Evolutionary conservation across 2,888 invertebrate species (phyloP).

Genomic region (Drosophila emarginata): DNA sequence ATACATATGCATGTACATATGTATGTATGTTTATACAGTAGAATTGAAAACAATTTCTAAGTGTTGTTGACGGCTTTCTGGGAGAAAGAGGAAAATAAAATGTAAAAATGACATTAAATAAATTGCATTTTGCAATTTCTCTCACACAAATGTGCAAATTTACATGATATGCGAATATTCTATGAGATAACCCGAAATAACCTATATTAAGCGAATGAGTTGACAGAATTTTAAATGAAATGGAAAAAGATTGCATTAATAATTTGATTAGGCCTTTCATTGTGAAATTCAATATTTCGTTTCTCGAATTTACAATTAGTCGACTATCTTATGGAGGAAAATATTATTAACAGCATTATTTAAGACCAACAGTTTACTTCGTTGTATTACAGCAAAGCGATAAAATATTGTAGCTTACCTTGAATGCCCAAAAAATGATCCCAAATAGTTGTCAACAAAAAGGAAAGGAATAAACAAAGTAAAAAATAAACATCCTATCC

Average conservation of each 20-base stretch:
- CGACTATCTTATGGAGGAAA: no score
- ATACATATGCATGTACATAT: neutral
- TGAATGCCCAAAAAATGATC: neutral
- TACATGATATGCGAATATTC: neutral
- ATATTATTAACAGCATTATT: no score
- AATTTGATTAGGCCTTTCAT: neutral
- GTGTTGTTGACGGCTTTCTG: constrained; percentile 2
- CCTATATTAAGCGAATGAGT: neutral
- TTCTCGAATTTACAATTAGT: no score
- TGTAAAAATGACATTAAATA: neutral
- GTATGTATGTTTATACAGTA: neutral
- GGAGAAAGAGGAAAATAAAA: neutral
- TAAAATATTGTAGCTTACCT: neutral
- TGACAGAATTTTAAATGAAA: neutral
- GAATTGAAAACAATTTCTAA: constrained; percentile 2
- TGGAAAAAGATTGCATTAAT: neutral
- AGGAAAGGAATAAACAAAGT: neutral
- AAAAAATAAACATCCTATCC: neutral
- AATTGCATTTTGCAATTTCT: constrained; percentile 5
- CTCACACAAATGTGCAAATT: neutral
- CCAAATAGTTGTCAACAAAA: neutral
- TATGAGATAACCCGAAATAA: neutral
- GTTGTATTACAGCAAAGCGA: no score
- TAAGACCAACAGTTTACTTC: no score
- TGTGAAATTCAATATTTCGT: no score